Base-by-base conservation (phyloP, 2,113 vertebrate genomes). In the Colius striatus region DNA sequence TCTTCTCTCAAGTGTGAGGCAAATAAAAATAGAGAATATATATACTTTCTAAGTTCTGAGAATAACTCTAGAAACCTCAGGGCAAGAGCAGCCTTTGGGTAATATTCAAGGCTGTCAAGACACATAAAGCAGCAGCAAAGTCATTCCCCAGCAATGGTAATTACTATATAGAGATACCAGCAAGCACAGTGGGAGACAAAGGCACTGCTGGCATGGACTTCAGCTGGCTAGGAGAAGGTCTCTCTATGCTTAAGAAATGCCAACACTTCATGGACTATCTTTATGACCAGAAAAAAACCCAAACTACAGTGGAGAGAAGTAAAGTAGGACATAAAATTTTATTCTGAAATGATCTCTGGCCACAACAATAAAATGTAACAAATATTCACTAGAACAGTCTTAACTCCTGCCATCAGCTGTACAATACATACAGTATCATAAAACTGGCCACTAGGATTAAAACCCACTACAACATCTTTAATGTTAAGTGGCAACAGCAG, bases 361-460 rank as follows among this genome's bases (percentile, higher is more conserved):
- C 99, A 99, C 98, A 98, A 99, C 99, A 99, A 98, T 99, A 99
- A 98, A 99, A 98, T 98, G 98, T 98, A 99, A 99, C 99, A 99
- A 99, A 99, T 99, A 98, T 98, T 99, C 98, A 99, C 99, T 99
- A 98, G 99, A 99, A 98, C 98, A 98, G 98, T 98, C 98, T 97
- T 97, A 98, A 98, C 98, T 98, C 98, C 97, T 98, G 97, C 98
- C 98, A 98, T 99, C 98, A 98, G 98, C 98, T 99, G 98, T 99
- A 99, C 98, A 99, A 98, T 99, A 99, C 98, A 98, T 98, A 99
- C 98, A 99, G 99, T 98, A 99, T 98, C 98, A 98, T 98, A 98
- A 98, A 99, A 99, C 98, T 99, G 98, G 98, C 98, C 97, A 98
- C 98, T 97, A 97, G 97, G 97, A 98, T 98, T 97, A 97, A 97